Conservation (phyloP, 2,797 vertebrate species). For the Gallinago nigripennis region DNA sequence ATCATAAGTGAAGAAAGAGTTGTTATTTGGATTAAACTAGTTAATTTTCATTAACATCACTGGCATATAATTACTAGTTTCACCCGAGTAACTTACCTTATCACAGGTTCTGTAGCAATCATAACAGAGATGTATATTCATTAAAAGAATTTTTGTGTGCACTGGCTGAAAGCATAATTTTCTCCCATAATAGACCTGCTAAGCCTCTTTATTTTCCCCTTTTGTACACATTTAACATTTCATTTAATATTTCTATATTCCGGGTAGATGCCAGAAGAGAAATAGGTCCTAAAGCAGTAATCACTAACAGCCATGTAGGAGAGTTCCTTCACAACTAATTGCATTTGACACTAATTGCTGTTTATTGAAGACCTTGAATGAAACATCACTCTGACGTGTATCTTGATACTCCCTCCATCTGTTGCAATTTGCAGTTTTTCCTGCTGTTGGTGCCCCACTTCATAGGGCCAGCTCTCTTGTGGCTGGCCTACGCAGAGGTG, state of each 20-base stretch:
- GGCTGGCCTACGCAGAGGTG: background rate
- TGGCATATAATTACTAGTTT: slow-evolving; percentile 67
- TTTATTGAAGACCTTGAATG: slow-evolving; percentile 27
- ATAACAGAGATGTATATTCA: slow-evolving; percentile 29
- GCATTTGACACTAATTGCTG: slow-evolving; percentile 52
- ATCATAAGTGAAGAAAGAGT: background rate
- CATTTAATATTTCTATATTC: slow-evolving; percentile 35
- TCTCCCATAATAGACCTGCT: background rate
- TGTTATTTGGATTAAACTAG: slow-evolving; percentile 23
- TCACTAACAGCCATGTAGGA: background rate
- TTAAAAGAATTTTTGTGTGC: background rate
- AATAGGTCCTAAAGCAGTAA: slow-evolving; percentile 38
- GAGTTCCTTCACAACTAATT: slow-evolving; percentile 36
- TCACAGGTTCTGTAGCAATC: slow-evolving; percentile 7
- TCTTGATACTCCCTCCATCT: background rate
- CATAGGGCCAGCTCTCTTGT: background rate
- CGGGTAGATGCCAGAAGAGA: slow-evolving; percentile 8
- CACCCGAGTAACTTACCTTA: slow-evolving; percentile 39
- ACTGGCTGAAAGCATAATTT: slow-evolving; percentile 35
- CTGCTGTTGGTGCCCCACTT: background rate
- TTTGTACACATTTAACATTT: slow-evolving; percentile 47
- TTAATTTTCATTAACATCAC: slow-evolving; percentile 67
- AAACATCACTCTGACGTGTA: background rate
- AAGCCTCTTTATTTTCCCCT: slow-evolving; percentile 6
- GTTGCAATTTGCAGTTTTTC: background rate